Base-by-base conservation (phyloP, 1,140 invertebrate species). In the Drosophila obscura region DNA sequence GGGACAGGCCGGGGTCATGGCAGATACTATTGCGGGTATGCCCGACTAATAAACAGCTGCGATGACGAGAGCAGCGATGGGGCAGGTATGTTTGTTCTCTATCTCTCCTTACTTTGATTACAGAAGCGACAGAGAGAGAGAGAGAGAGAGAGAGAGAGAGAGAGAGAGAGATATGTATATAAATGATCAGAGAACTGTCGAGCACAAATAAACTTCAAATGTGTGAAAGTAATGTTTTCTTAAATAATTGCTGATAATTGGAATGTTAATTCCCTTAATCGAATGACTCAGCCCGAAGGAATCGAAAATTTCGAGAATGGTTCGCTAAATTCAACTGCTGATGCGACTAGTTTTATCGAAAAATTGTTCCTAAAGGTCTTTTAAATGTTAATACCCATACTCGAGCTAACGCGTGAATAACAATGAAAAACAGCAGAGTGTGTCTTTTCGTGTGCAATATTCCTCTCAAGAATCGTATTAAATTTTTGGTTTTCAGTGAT, bases 1-100 rank as follows among this genome's bases (percentile, higher is more conserved):
- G 51, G 45, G 31, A n/a, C 24, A 8, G 28, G 15, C 4, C 74
- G 60, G 22, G 31, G 63, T 24, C 63, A 63, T n/a, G 55, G 45
- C 41, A 57, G 28, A 0, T 56, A 45, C 24, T 22, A 39, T 2
- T 80, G 63, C 41, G 74, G 48, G 5, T 81, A 82, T 56, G 74
- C 56, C 43, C 79, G 68, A 50, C 80, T 81, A 5, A 45, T 68
- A 41, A 62, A 51, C 35, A 78, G 46, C 52, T 72, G 72, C 5
- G 63, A 83, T 43, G 63, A 58, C 53, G 63, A 72, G 24, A 46
- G 39, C 44, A 31, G 31, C 55, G 43, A 31, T 22, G 55, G 61
- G 50, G 31, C 74, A 81, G 79, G 79, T 81, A 81, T 46, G 79
- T 81, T 39, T 39, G 41, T 45, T 41, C 5, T 57, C 7, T 31